phyloP scores from a whole-genome alignment of 2,113 vertebrate species.

The Micromys minutus region DNA sequence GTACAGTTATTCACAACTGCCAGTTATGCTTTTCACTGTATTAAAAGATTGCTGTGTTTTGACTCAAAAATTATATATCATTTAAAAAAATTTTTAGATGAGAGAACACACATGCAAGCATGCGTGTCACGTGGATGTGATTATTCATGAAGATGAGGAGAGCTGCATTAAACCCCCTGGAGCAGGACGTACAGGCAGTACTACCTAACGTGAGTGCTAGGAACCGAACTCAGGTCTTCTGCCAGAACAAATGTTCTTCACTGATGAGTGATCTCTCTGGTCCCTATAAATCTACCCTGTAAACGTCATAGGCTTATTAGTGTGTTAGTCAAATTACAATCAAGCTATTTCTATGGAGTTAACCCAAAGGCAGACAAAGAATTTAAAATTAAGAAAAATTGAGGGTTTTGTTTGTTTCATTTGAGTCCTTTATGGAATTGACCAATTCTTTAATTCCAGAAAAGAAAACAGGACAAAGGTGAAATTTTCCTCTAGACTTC shows the following conservation, averaged over 20 bases:
- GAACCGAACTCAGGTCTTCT: neutral
- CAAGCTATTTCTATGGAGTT: neutral
- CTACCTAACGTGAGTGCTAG: neutral
- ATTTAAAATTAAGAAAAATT: neutral
- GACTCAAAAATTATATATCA: neutral
- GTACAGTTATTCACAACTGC: neutral
- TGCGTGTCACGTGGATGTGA: neutral
- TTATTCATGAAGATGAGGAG: neutral
- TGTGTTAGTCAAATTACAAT: neutral
- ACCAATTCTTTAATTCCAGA: neutral
- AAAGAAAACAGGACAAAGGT: neutral
- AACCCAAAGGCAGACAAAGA: neutral
- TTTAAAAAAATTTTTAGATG: neutral
- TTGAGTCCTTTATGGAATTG: neutral
- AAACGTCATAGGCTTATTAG: neutral
- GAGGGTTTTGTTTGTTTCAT: neutral
- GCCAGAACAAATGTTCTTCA: neutral
- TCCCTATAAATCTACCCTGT: neutral
- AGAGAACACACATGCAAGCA: too few species aligned
- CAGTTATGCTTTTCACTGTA: neutral
- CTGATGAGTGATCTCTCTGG: neutral
- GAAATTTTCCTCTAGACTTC: neutral
- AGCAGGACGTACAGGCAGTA: rapidly evolving
- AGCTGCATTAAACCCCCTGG: neutral
- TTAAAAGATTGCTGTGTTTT: neutral